Percentiles rank a stretch among this genome's conserved stretches.
These are phyloP conservation scores for Gryllus bimaculatus DNA, from an alignment of 1,140 invertebrate genomes.

Conservation along the genomic window DNA sequence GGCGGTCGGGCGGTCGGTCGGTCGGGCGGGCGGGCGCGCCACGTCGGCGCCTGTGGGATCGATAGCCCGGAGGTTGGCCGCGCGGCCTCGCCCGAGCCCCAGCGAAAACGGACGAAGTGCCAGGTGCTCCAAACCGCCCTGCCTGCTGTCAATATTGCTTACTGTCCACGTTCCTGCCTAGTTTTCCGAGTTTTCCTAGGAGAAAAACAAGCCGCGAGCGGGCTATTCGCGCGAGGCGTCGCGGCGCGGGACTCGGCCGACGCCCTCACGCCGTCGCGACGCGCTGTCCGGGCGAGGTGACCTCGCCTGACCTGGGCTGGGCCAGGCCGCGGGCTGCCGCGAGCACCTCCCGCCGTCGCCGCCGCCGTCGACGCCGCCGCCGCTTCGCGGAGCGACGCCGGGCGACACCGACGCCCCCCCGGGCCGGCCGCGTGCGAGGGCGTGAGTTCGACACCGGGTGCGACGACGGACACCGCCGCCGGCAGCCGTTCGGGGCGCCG, in stretches of 20 bases:
- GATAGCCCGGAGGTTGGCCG: constrained; percentile 9
- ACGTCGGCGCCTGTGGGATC: constrained; percentile 7
- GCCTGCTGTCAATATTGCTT: constrained; percentile 15
- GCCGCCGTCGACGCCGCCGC: background rate
- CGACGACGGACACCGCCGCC: background rate
- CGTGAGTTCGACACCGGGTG: too few species aligned
- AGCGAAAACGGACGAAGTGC: constrained; percentile 11
- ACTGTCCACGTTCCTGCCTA: constrained; percentile 8
- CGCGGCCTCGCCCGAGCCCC: background rate
- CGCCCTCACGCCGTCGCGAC: background rate
- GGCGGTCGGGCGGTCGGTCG: too few species aligned
- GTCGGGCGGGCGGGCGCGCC: too few species aligned
- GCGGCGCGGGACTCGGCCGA: background rate
- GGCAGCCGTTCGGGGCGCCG: background rate
- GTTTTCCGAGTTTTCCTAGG: background rate
- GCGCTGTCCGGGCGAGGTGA: constrained; percentile 7
- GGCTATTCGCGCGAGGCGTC: background rate
- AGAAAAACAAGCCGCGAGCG: background rate
- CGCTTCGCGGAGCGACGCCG: background rate
- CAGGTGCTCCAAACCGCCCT: constrained; percentile 14
- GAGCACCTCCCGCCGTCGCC: background rate
- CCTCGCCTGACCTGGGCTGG: constrained; percentile 17
- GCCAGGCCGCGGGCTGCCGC: constrained; percentile 2
- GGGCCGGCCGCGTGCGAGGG: too few species aligned
- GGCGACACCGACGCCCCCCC: background rate